phyloP scores from a whole-genome alignment of 2,113 vertebrate genomes.

The Crotalus tigris region DNA sequence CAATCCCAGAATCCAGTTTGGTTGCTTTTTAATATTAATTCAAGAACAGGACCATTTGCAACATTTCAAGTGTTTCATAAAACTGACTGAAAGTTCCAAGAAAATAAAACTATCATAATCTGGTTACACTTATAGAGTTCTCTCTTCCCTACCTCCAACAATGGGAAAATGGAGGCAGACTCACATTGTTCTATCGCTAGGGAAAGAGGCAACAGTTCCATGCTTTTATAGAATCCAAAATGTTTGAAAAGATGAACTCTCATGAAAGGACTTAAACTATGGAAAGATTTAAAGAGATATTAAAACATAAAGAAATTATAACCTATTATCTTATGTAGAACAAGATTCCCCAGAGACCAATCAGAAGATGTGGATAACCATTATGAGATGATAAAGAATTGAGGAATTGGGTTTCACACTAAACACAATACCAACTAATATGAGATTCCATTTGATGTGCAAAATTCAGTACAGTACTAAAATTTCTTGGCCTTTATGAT shows the following conservation, averaged over 20 bases:
- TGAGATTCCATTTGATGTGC: not conserved
- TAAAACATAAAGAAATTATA: not conserved
- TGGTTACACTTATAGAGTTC: not conserved
- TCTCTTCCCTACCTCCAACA: not conserved
- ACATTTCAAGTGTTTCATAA: not conserved
- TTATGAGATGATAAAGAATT: not conserved
- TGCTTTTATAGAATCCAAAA: not conserved
- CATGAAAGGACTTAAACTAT: not conserved
- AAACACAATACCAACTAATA: not conserved
- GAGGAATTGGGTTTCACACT: not conserved
- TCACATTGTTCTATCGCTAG: not conserved
- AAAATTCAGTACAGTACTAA: conserved; percentile 7
- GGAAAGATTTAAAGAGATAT: not conserved
- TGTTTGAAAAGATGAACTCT: not conserved
- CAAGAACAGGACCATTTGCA: conserved; percentile 7
- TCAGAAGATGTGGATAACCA: not conserved
- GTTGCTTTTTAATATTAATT: not conserved
- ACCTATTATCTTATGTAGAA: not conserved
- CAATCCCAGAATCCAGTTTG: conserved; percentile 6
- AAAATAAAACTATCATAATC: not conserved
- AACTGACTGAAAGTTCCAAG: not conserved
- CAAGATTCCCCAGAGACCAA: not conserved
- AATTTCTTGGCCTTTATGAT: not conserved
- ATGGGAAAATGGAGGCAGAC: not conserved
- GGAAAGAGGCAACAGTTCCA: not conserved